phyloP scores from a whole-genome alignment of 1,140 invertebrate genomes.

The Matsumurasca onukii region DNA sequence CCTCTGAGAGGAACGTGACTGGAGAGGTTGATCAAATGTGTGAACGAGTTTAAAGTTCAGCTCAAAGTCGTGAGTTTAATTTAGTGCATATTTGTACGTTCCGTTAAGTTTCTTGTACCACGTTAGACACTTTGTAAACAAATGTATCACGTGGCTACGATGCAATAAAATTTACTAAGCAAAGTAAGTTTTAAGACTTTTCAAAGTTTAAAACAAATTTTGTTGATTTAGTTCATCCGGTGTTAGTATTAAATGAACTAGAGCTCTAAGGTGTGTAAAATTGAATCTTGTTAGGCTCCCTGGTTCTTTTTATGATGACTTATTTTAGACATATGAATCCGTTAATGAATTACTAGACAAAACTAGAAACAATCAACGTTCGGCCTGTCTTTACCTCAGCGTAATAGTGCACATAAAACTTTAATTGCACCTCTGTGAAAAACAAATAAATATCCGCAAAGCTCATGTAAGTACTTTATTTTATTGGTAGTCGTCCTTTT shows the following conservation, averaged over 20 bases:
- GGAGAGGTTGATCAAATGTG: not conserved
- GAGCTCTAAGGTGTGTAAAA: not conserved
- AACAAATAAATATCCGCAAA: not conserved
- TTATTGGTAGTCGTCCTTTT: not conserved
- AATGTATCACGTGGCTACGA: not conserved
- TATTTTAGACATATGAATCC: not conserved
- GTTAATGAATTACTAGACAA: not conserved
- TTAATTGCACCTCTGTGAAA: not conserved
- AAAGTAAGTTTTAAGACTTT: not conserved
- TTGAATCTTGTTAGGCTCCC: not conserved
- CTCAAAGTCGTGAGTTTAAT: not conserved
- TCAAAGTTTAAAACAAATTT: not conserved
- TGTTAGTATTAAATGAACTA: not conserved
- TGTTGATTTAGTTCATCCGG: not conserved
- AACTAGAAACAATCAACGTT: too few species aligned
- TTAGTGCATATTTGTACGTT: not conserved
- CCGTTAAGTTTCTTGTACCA: not conserved
- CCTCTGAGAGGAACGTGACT: not conserved
- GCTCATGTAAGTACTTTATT: not conserved
- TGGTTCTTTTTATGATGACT: not conserved
- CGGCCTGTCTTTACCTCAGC: too few species aligned
- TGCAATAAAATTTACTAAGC: not conserved
- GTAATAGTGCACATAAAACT: too few species aligned
- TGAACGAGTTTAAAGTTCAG: too few species aligned
- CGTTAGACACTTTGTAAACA: not conserved